phyloP scores from a whole-genome alignment of 2,113 vertebrate genomes.

The Gobius niger region DNA sequence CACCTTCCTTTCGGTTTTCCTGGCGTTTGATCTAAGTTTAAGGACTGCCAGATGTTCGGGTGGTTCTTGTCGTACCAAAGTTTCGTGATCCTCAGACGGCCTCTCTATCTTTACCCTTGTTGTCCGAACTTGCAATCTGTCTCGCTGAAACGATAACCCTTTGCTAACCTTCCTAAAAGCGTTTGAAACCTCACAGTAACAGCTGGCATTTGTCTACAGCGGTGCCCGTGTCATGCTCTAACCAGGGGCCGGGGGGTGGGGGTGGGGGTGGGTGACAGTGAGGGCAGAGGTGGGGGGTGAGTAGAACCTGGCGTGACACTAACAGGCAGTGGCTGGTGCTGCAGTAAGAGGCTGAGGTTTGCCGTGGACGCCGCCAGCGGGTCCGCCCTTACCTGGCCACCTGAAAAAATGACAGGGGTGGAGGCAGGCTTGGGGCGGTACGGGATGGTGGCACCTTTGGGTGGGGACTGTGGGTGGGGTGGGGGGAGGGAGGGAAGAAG shows the following conservation, averaged over 20 bases:
- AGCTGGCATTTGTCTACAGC: conserved; percentile 32
- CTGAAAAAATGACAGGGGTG: conserved; percentile 99
- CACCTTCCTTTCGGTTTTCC: too few relatives aligned
- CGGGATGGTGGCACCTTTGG: conserved; percentile 99
- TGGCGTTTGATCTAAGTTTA: too few relatives aligned
- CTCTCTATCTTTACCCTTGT: too few relatives aligned
- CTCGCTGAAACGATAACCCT: not conserved
- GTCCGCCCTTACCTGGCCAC: conserved; percentile 99
- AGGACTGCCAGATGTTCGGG: too few relatives aligned
- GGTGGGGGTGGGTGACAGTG: conserved; percentile 75
- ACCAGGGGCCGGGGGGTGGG: conserved; percentile 37
- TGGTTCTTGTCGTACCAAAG: too few relatives aligned
- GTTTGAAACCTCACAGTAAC: not conserved
- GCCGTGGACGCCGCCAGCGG: conserved; percentile 98
- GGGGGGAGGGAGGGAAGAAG: conserved; percentile 18
- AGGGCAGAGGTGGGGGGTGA: conserved; percentile 67
- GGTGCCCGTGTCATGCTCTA: conserved; percentile 61
- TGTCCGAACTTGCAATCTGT: not conserved
- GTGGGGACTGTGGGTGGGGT: conserved; percentile 89
- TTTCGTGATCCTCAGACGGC: too few relatives aligned
- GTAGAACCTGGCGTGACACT: conserved; percentile 97
- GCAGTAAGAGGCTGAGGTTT: conserved; percentile 99
- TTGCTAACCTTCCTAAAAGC: not conserved
- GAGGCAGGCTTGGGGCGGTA: conserved; percentile 99
- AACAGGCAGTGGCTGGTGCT: conserved; percentile 99